These are phyloP conservation scores for Drosophila ustulata DNA, from an alignment of 2,888 invertebrate species.

Conservation along the genomic window DNA sequence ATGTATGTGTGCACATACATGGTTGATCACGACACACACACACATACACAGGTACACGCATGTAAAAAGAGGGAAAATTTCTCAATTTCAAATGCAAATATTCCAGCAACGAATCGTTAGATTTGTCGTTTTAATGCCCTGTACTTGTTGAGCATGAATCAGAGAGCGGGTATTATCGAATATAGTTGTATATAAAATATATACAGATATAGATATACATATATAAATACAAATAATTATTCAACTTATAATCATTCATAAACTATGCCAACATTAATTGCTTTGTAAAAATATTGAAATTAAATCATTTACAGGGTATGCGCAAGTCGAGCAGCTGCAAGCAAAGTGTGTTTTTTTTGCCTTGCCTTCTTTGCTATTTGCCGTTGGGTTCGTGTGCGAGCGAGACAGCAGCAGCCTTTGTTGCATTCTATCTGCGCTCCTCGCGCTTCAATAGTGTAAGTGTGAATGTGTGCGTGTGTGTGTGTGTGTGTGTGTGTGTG, in stretches of 20 bases:
- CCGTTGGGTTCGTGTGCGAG: slow-evolving; percentile 22
- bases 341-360: neutral
- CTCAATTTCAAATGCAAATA: slow-evolving; percentile 76
- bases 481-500: neutral
- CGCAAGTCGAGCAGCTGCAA: neutral
- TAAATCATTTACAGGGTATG: neutral
- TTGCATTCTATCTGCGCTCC: slow-evolving; percentile 22
- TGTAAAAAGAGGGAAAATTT: slow-evolving; percentile 46
- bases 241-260: too few species aligned
- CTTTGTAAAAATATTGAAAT: too few species aligned
- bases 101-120: slow-evolving; percentile 60
- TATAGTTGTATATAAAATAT: neutral
- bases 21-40: slow-evolving; percentile 28
- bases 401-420: slow-evolving; percentile 13
- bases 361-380: neutral
- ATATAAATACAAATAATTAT: too few species aligned
- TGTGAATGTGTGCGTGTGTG: neutral
- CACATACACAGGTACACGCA: slow-evolving; percentile 26
- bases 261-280: too few species aligned
- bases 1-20: neutral
- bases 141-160: neutral
- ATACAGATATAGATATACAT: too few species aligned
- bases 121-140: slow-evolving; percentile 35
- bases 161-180: neutral
- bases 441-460: neutral